Evolutionary conservation across 2,113 vertebrate genomes (phyloP).

Genomic region (Semicossyphus pulcher): DNA sequence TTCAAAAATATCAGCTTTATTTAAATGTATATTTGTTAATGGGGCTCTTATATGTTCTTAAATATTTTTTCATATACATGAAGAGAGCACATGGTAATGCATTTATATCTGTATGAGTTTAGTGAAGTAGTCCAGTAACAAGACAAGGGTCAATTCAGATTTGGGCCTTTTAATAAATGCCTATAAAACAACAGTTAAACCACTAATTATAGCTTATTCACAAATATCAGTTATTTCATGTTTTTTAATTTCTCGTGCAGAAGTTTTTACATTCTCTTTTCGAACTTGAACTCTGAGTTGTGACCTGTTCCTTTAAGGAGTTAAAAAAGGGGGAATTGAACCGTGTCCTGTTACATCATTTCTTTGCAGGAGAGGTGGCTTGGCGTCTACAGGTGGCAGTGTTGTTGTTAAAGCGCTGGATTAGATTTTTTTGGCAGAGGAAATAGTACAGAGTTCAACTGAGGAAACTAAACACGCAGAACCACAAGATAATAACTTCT

Average conservation of each 20-base stretch:
- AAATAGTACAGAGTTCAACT: conserved; percentile 57
- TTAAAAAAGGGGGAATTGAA: conserved; percentile 47
- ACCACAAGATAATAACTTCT: conserved; percentile 43
- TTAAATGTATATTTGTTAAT: no score
- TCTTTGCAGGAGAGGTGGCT: conserved; percentile 42
- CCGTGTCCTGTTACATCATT: conserved; percentile 56
- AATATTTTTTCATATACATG: not conserved
- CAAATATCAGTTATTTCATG: conserved; percentile 9
- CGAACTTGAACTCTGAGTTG: not conserved
- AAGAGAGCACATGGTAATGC: conserved; percentile 20
- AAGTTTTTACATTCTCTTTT: conserved; percentile 12
- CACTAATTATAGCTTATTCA: conserved; percentile 12
- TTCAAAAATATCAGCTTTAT: not conserved
- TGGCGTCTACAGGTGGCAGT: conserved; percentile 63
- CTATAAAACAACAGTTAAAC: conserved; percentile 27
- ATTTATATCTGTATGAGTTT: conserved; percentile 54
- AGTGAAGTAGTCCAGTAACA: conserved; percentile 57
- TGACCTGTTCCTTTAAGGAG: conserved; percentile 15
- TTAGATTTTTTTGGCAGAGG: conserved; percentile 82
- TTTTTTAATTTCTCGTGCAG: conserved; percentile 10
- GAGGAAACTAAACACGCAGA: conserved; percentile 55
- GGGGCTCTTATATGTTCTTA: not conserved
- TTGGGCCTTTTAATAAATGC: conserved; percentile 8
- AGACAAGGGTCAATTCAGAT: conserved; percentile 65
- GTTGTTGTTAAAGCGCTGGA: conserved; percentile 74